A percentile compares a stretch with the other conserved stretches of the same genome.
Conservation (phyloP, 2,797 vertebrate genomes). For the Ceryle rudis region DNA sequence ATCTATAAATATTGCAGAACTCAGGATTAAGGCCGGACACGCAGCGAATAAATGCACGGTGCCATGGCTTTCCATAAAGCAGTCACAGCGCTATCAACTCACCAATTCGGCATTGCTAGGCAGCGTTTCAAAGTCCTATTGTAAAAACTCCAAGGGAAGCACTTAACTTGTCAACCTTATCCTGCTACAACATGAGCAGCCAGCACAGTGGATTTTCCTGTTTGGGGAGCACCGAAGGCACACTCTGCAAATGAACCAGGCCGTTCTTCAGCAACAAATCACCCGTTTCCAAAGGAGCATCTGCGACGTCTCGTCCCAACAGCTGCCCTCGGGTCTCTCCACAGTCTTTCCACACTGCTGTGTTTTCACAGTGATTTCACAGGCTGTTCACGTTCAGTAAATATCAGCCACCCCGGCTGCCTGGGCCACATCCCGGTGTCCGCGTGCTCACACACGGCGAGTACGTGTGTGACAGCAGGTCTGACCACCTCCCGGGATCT, state of each 20-base stretch:
- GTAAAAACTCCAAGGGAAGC: constrained; percentile 75
- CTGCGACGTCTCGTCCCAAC: background rate
- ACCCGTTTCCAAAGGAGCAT: constrained; percentile 31
- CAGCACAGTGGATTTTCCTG: background rate
- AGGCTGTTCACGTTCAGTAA: constrained; percentile 56
- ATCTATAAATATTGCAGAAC: background rate
- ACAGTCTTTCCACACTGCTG: background rate
- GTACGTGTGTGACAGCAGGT: fast-evolving
- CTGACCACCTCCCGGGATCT: background rate
- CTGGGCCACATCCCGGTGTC: background rate
- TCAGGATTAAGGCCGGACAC: background rate
- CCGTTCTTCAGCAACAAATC: constrained; percentile 6
- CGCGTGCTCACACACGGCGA: background rate
- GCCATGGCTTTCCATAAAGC: fast-evolving
- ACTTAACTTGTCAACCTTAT: constrained; percentile 78
- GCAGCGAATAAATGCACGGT: background rate
- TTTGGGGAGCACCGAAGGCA: background rate
- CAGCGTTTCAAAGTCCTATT: constrained; percentile 36
- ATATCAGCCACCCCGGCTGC: background rate
- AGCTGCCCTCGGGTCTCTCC: constrained; percentile 4
- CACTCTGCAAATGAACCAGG: background rate
- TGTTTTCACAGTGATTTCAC: constrained; percentile 53
- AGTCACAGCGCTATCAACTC: background rate
- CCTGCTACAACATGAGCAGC: background rate
- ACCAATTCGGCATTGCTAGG: background rate